Base-by-base conservation (phyloP, 1,140 invertebrate genomes). In the Galendromus occidentalis region DNA sequence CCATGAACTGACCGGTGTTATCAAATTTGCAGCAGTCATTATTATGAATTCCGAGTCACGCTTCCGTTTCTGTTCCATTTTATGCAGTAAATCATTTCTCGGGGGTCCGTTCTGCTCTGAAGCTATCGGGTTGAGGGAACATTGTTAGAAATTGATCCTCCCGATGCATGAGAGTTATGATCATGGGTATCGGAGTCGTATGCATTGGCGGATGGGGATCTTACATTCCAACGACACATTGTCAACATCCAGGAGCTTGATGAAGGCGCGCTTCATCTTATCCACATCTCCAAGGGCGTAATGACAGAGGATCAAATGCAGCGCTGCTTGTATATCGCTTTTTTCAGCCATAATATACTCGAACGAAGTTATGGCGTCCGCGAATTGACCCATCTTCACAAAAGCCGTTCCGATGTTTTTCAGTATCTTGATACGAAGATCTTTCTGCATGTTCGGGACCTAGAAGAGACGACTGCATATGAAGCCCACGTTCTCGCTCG, bases 261-360 rank as follows among this genome's bases (percentile, higher is more conserved):
- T 83, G 77, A 98, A 98, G 7, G 86, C 84, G 70, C 83, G 83
- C 78, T 92, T 92, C 82, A 96, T 96, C 72, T 90, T 91, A 68
- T 97, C 91, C 7, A 84, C 82, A 78, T 98, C 93, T 22, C 86
- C 88, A 55, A 97, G 78, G 17, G 91, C 88, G 76, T 91, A 92
- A 71, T 94, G 91, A 73, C 92, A 94, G 6, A 97, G 76, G 64
- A 97, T 84, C 33, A 94, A 77, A 76, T 98, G 92, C 64, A 98
- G 81, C 42, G 91, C 90, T 51, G 79, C 79, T 33, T 68, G 30
- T 7, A 65, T 59, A 64, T 69, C 68, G 1, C 91, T 84, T 70
- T 87, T 85, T 74, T 98, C 92, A 66, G 87, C 85, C 89, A 98
- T 95, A 64, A 97, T 94, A 77, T 92, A 94, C 75, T 98, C 94